Conservation (phyloP, 2,797 vertebrate species). For the Sebastes flavidus region DNA sequence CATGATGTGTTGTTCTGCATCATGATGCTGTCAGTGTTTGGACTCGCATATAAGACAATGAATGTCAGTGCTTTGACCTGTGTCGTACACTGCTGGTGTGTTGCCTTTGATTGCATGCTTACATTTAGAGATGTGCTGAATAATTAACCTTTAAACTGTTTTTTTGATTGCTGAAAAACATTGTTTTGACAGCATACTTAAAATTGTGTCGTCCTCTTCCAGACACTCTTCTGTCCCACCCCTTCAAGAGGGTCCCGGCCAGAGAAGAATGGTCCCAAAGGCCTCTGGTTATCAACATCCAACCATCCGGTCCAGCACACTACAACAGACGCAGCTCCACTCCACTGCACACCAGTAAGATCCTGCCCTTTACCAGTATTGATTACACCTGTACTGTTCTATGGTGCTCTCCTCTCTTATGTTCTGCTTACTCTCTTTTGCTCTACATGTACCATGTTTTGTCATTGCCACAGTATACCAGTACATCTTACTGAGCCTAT, state of each 20-base stretch:
- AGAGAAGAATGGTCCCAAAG: conserved; percentile 83
- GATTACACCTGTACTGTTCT: not conserved
- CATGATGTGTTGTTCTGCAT: not conserved
- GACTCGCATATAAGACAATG: not conserved
- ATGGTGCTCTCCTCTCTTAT: not conserved
- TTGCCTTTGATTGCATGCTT: not conserved
- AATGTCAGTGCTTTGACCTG: not conserved
- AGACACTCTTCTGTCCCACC: conserved; percentile 79
- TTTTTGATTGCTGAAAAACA: not conserved
- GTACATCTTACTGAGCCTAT: not conserved
- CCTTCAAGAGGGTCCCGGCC: conserved; percentile 75
- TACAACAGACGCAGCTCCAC: conserved; percentile 51
- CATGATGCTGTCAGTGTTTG: not conserved
- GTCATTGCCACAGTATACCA: not conserved
- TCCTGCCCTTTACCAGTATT: not conserved
- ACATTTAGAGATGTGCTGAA: not conserved
- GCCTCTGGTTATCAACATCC: conserved; percentile 63
- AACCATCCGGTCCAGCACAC: conserved; percentile 38
- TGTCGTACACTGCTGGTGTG: not conserved
- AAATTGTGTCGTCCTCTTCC: conserved; percentile 2
- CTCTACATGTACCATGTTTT: not conserved
- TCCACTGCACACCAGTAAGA: conserved; percentile 68
- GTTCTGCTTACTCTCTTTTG: not conserved
- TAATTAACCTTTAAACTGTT: too few relatives aligned
- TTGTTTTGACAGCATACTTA: not conserved